These are phyloP conservation scores for Cecidostiba fungosa DNA, from an alignment of 2,888 invertebrate genomes.

Conservation along the genomic window DNA sequence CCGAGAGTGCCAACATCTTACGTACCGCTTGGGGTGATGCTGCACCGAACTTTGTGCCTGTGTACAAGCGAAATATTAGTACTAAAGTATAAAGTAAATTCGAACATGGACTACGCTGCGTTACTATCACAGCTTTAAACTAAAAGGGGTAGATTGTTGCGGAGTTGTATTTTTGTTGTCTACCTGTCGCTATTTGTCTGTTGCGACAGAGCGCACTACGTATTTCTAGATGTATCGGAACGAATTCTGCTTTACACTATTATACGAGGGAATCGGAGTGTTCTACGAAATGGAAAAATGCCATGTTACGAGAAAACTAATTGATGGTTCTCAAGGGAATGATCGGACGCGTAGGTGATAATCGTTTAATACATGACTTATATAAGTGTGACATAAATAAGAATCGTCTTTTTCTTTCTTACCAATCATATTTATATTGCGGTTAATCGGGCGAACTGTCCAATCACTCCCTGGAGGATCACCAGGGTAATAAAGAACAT, in stretches of 20 bases:
- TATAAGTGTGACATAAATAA: conserved; percentile 14
- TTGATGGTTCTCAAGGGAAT: conserved; percentile 17
- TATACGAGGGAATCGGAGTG: neutral
- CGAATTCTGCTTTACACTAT: neutral
- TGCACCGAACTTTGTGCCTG: conserved; percentile 84
- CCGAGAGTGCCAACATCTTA: conserved; percentile 95
- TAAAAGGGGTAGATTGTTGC: neutral
- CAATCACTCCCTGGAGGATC: conserved; percentile 23
- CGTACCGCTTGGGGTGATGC: conserved; percentile 98
- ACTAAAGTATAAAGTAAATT: neutral
- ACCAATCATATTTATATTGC: conserved; percentile 20
- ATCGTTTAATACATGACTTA: conserved; percentile 1
- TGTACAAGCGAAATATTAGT: neutral
- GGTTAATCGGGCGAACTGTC: conserved; percentile 9
- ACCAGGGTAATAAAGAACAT: conserved; percentile 27
- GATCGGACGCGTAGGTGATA: conserved; percentile 22
- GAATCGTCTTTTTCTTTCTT: conserved; percentile 4
- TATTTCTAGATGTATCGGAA: neutral
- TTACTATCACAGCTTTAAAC: neutral
- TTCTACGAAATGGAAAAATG: conserved; percentile 5
- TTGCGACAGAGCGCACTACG: neutral
- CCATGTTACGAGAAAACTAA: neutral
- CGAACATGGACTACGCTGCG: neutral
- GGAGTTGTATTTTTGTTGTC: neutral
- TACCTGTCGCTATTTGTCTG: neutral